Conservation (phyloP, 2,113 vertebrate species). For the Phycodurus eques region DNA sequence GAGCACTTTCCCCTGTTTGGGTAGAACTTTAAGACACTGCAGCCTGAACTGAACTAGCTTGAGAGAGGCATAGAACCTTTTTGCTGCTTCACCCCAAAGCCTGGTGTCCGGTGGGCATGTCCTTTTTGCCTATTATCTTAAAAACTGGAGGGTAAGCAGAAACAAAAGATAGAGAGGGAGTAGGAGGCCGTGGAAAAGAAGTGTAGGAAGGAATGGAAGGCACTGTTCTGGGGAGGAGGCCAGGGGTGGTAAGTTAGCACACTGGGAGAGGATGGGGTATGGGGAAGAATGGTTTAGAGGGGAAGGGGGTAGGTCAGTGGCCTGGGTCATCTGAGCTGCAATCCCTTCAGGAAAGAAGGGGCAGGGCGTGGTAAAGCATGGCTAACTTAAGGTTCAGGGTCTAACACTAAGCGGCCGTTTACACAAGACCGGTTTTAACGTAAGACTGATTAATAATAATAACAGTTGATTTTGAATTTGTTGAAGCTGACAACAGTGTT, state of each 20-base stretch:
- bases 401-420: constrained; percentile 6
- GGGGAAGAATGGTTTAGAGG: constrained; percentile 40
- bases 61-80: constrained; percentile 28
- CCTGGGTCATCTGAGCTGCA: constrained; percentile 57
- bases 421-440: not conserved
- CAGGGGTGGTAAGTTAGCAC: constrained; percentile 19
- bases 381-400: constrained; percentile 41
- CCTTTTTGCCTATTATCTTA: constrained; percentile 39
- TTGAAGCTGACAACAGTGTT: not conserved
- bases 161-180: constrained; percentile 6
- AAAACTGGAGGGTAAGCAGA: constrained; percentile 29
- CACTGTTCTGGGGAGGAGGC: constrained; percentile 14
- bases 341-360: constrained; percentile 49
- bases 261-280: constrained; percentile 19
- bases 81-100: constrained; percentile 30
- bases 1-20: constrained; percentile 36
- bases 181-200: constrained; percentile 6
- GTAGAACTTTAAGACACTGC: constrained; percentile 20
- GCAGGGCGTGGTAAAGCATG: constrained; percentile 37
- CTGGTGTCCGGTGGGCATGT: no score
- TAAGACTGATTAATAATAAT: not conserved
- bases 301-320: constrained; percentile 49
- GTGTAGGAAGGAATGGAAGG: constrained; percentile 32
- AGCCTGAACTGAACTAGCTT: constrained; percentile 18
- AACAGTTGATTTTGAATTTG: not conserved